phyloP scores from a whole-genome alignment of 1,140 invertebrate genomes.

The Bombus picipes region DNA sequence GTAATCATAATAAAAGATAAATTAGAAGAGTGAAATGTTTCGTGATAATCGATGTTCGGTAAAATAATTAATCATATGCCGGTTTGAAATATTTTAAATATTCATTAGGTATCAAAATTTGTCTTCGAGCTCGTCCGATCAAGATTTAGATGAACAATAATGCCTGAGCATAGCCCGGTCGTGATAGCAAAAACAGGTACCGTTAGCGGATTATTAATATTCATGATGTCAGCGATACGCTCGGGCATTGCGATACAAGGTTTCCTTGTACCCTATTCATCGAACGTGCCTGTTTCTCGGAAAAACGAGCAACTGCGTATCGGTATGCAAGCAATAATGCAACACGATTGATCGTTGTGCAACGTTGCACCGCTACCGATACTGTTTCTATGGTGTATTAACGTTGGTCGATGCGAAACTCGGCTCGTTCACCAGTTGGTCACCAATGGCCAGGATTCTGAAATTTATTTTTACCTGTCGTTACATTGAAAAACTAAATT shows the following conservation, averaged over 20 bases:
- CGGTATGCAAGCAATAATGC: constrained; percentile 42
- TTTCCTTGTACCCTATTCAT: constrained; percentile 40
- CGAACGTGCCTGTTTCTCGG: constrained; percentile 34
- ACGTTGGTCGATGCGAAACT: constrained; percentile 3
- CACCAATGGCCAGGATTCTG: not conserved
- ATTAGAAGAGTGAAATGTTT: not conserved
- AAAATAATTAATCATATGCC: not conserved
- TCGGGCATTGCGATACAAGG: constrained; percentile 35
- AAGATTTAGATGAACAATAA: constrained; percentile 8
- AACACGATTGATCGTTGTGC: constrained; percentile 45
- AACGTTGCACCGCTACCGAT: constrained; percentile 26
- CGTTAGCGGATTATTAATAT: constrained; percentile 51
- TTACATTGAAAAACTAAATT: too few species aligned
- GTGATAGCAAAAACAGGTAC: constrained; percentile 5
- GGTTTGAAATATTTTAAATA: not conserved
- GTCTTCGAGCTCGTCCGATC: too few species aligned
- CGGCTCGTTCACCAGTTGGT: not conserved
- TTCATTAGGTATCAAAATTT: not conserved
- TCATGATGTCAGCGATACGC: constrained; percentile 51
- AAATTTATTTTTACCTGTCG: too few species aligned
- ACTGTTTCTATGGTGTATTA: constrained; percentile 24
- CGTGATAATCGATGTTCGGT: too few species aligned
- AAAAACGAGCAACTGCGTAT: constrained; percentile 44
- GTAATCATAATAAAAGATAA: not conserved
- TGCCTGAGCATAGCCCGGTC: not conserved